Evolutionary conservation across 1,140 invertebrate species (phyloP).

Genomic region (Penaeus indicus): DNA sequence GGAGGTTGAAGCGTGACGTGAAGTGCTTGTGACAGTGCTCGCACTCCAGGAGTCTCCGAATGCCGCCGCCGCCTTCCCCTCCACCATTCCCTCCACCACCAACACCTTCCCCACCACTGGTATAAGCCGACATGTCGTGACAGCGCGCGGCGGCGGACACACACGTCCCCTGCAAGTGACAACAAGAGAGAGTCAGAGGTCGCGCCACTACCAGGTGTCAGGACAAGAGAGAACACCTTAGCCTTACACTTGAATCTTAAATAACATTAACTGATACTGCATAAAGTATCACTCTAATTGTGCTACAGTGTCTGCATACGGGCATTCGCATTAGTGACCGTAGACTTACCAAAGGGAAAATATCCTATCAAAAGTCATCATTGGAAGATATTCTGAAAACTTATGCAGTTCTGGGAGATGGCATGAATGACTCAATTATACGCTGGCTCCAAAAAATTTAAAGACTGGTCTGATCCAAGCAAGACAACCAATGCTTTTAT

Average conservation of each 20-base stretch:
- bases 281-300: conserved; percentile 38
- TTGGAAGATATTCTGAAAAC: not conserved
- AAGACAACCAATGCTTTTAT: no score
- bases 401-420: not conserved
- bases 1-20: conserved; percentile 67
- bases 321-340: conserved; percentile 23
- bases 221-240: conserved; percentile 41
- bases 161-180: conserved; percentile 63
- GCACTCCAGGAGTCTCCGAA: conserved; percentile 66
- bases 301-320: conserved; percentile 41
- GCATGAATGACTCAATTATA: not conserved
- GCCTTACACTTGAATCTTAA: conserved; percentile 39
- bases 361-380: not conserved
- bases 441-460: no score
- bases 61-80: conserved; percentile 54
- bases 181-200: conserved; percentile 59
- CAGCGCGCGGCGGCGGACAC: conserved; percentile 55
- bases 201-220: conserved; percentile 48
- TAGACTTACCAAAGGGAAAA: conserved; percentile 33
- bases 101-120: conserved; percentile 50
- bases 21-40: conserved; percentile 68
- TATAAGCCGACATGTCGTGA: conserved; percentile 62
- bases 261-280: conserved; percentile 32
- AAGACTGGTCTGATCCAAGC: no score
- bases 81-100: conserved; percentile 51